These are phyloP conservation scores for Spilosoma lubricipeda DNA, from an alignment of 2,888 invertebrate species.

Conservation along the genomic window DNA sequence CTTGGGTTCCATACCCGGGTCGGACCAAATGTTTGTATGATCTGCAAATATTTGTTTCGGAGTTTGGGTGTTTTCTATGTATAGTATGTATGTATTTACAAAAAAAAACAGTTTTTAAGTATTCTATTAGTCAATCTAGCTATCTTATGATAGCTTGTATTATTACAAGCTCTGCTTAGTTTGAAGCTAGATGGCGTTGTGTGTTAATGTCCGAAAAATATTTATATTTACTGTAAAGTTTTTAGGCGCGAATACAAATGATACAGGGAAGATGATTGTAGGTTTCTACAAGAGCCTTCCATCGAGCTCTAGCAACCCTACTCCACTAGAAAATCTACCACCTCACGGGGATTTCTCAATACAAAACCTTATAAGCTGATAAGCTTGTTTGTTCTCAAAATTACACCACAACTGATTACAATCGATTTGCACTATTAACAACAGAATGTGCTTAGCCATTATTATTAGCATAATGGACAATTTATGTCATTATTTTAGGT, in stretches of 20 bases:
- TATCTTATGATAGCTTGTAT: no score
- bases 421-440: not conserved
- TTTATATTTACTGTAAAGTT: not conserved
- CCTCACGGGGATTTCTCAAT: not conserved
- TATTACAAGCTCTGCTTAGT: no score
- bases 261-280: not conserved
- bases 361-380: not conserved
- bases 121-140: no score
- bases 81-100: no score
- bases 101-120: no score
- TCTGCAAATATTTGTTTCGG: no score
- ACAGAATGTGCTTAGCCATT: not conserved
- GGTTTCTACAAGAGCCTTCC: not conserved
- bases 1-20: no score
- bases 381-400: not conserved
- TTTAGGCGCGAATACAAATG: no score
- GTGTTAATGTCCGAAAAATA: no score
- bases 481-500: not conserved
- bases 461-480: not conserved
- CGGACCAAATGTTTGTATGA: no score
- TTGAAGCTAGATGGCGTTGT: no score
- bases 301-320: not conserved
- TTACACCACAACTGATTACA: not conserved
- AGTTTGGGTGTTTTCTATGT: no score
- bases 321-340: not conserved